Percentiles rank a stretch among this genome's conserved stretches.
Conservation (phyloP, 2,888 invertebrate species). For the Microplitis deprimator region DNA sequence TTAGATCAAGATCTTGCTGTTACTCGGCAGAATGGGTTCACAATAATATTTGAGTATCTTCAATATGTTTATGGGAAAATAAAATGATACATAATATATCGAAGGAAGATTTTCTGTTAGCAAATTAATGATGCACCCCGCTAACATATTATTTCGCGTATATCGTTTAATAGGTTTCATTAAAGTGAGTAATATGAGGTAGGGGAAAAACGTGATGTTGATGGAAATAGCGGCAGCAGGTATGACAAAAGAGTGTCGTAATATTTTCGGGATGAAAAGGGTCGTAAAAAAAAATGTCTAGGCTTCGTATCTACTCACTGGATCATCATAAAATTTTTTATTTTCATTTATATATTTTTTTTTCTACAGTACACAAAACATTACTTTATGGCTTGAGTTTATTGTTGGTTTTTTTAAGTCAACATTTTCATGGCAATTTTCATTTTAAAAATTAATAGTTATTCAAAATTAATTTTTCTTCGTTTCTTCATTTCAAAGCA, state of each 20-base stretch:
- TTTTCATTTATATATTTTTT: background rate
- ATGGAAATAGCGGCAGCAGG: background rate
- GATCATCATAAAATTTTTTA: background rate
- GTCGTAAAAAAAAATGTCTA: background rate
- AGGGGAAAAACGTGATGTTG: background rate
- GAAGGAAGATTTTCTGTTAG: background rate
- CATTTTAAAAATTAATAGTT: no score
- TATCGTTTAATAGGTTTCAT: background rate
- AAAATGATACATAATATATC: background rate
- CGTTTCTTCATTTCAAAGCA: no score
- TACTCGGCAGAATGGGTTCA: background rate
- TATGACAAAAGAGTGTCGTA: background rate
- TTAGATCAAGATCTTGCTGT: background rate
- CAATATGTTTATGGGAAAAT: background rate
- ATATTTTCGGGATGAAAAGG: background rate
- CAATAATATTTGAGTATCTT: background rate
- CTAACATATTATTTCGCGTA: background rate
- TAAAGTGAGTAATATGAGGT: background rate
- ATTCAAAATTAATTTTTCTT: no score
- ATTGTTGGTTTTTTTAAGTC: no score
- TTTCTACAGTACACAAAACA: background rate
- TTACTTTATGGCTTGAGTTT: background rate
- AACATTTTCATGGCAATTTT: no score
- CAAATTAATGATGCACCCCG: background rate
- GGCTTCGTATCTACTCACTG: background rate